These are phyloP conservation scores for Coreius guichenoti DNA, from an alignment of 2,797 vertebrate species.

Conservation along the genomic window DNA sequence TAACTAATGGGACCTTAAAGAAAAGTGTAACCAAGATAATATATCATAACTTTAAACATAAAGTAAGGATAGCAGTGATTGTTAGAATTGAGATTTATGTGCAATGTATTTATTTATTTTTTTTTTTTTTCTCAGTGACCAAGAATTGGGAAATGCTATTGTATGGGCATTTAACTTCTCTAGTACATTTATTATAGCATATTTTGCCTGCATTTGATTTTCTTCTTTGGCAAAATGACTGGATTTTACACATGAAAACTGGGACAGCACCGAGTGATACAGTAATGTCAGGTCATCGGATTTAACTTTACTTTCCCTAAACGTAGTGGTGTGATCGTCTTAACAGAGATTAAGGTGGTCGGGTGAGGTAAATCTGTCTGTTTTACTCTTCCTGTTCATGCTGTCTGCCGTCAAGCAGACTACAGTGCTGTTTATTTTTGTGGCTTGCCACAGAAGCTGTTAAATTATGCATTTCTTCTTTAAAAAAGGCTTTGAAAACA, in stretches of 20 bases:
- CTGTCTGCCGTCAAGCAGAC: background rate
- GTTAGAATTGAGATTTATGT: no score
- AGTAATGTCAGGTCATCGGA: slow-evolving; percentile 36
- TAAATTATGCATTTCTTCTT: slow-evolving; percentile 51
- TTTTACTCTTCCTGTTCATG: background rate
- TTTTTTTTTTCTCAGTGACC: background rate
- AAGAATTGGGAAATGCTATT: background rate
- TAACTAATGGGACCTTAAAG: no score
- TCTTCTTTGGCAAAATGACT: background rate
- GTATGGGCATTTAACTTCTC: background rate
- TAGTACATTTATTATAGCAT: background rate
- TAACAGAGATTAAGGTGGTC: slow-evolving; percentile 10
- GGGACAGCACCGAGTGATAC: background rate
- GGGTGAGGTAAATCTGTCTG: slow-evolving; percentile 35
- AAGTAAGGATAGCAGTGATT: background rate
- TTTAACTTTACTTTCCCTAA: slow-evolving; percentile 40
- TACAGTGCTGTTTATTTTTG: slow-evolving; percentile 34
- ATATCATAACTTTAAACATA: background rate
- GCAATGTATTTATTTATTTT: no score
- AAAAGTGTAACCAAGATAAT: background rate
- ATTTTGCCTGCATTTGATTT: background rate
- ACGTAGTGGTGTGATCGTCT: slow-evolving; percentile 18
- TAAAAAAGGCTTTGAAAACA: slow-evolving; percentile 37
- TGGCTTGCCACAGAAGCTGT: slow-evolving; percentile 16
- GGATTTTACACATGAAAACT: background rate